These are phyloP conservation scores for Drosophila aldrichi DNA, from an alignment of 2,888 invertebrate species.

Conservation along the genomic window DNA sequence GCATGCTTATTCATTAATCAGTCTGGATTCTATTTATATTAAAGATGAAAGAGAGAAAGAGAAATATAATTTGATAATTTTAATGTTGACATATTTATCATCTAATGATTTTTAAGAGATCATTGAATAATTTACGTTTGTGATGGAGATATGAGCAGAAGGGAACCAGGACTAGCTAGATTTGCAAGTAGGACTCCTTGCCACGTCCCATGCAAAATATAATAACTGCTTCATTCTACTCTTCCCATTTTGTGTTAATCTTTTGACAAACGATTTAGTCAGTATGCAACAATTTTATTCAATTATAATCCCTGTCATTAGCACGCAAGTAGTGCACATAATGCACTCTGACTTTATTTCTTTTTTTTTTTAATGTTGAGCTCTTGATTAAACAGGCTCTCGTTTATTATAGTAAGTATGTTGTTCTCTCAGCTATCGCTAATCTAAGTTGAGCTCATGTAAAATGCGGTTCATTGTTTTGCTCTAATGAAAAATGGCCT, in stretches of 20 bases:
- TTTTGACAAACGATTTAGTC: not conserved
- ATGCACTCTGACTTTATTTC: not conserved
- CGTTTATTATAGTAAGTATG: slow-evolving; percentile 8
- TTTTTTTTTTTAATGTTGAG: not conserved
- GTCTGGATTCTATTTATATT: not conserved
- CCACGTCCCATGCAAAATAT: no score
- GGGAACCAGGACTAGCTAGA: no score
- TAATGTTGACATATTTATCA: no score
- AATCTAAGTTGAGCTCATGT: slow-evolving; percentile 12
- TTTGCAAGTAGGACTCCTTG: no score
- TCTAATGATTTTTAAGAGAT: no score
- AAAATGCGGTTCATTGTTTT: slow-evolving; percentile 45
- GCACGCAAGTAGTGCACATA: not conserved
- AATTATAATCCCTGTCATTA: not conserved
- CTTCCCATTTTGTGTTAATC: not conserved
- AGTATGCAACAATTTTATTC: not conserved
- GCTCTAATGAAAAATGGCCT: slow-evolving; percentile 73
- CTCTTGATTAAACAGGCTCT: slow-evolving; percentile 30
- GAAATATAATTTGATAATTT: no score
- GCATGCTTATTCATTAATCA: not conserved
- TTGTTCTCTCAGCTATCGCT: not conserved
- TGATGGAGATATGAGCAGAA: no score
- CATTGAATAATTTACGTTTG: no score
- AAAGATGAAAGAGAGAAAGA: not conserved
- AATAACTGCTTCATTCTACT: not conserved